Base-by-base conservation (phyloP, 2,888 invertebrate genomes). In the Eurytoma adleriae region DNA sequence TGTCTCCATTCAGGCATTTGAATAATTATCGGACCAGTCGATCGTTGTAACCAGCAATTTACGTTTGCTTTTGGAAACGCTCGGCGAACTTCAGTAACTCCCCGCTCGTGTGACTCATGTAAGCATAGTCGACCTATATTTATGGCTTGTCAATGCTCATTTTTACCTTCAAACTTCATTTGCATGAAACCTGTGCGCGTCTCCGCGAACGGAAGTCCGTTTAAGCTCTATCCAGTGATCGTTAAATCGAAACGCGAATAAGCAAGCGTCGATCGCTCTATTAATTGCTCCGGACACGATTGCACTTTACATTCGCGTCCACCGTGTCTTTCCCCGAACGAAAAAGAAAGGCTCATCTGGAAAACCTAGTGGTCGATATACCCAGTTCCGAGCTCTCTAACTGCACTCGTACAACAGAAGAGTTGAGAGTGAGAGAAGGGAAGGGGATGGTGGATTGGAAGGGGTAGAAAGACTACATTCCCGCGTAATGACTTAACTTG, bases 401-500 rank as follows among this genome's bases (percentile, higher is more conserved):
- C 20, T 2, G 13, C 18, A 1, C 27, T 12, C 48, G 50, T 5
- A 10, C n/a, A 7, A 5, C 54, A 24, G 24, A 64, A 40, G 40
- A n/a, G 27, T 40, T 10, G 20, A 27, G 70, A 70, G 20, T 16
- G 20, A 50, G 14, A 16, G 50, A 24, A 57, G 40, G 59, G 59
- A 20, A 27, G 59, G n/a, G 13, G 50, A 14, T 20, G 54, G 62
- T 62, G 2, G 50, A 24, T 24, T 24, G 30, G 48, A 7, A 1
- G 40, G 66, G n/a, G 14, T 56, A 48, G 69, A 82, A 80, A 84
- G 85, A 84, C 86, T 85, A 86, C 85, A 86, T 89, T 87, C 87
- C 84, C 56, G 75, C 61, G 81, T 88, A 89, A 89, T 88, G 89
- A 86, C 89, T 88, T 84, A 86, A 87, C 86, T 86, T 85, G 85